Evolutionary conservation across 2,113 vertebrate species (phyloP), one percentile per base, ranked within the genome.

Genomic region (Gambusia affinis): DNA sequence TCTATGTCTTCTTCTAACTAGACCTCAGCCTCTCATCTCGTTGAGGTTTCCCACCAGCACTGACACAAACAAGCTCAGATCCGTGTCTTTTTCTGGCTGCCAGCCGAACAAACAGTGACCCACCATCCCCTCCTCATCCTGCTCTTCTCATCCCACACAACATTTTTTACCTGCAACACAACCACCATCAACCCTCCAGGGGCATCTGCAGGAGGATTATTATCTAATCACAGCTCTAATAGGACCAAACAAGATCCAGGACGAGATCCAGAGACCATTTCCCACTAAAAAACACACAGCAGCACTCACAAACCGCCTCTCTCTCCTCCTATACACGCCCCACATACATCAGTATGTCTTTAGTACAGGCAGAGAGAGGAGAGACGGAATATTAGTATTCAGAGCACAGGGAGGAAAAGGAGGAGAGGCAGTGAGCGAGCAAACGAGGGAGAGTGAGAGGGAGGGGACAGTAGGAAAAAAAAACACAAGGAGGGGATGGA

Each of bases 311-410:
- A 57, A 75, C 37, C 30, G 30, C 69, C 47, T 31, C 29, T 61
- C 61, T n/a, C 62, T 70, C 39, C 33, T 64, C 79, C 57, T 73
- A 72, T 87, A 78, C 76, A 86, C 72, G 75, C 82, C 80, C 85
- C 67, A 92, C 88, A 94, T 92, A 95, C 93, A 91, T 91, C 91
- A 92, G 92, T 87, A 84, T 90, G 88, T 90, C 87, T 93, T 94
- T 92, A 93, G 92, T 86, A 80, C 75, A 91, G 90, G 88, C 88
- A 82, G 84, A 77, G 87, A 90, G 84, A 83, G 83, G 82, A 90
- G 84, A 92, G 91, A 90, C 87, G 78, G 73, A 75, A 81, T 85
- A 92, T 95, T 94, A 94, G 92, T 94, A 95, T 95, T 95, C 94
- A 84, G 90, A 90, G 91, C 94, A 95, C 94, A 94, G 89, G 87